A percentile compares a stretch with the other conserved stretches of the same genome.
Conservation (phyloP, 1,140 invertebrate genomes). For the Oncopeltus fasciatus region DNA sequence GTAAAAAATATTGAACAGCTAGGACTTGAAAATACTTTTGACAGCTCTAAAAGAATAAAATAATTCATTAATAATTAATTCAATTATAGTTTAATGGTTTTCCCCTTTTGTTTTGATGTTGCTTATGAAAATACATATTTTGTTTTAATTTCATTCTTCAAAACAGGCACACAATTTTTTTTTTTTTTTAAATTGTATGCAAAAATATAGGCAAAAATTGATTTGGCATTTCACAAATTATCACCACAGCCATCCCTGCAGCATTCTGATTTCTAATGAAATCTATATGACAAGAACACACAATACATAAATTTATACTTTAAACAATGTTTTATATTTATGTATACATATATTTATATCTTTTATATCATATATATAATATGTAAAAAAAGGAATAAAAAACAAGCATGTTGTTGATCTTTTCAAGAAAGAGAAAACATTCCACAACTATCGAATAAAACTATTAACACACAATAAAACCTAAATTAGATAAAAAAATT, state of each 20-base stretch:
- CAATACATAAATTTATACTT: not conserved
- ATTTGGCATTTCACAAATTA: not conserved
- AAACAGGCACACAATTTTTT: not conserved
- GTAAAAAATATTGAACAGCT: conserved; percentile 1
- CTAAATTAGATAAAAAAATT: not conserved
- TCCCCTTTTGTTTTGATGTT: not conserved
- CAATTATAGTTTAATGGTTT: not conserved
- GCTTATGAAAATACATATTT: not conserved
- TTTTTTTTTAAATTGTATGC: not conserved
- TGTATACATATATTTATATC: too few species aligned
- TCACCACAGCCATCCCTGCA: conserved; percentile 1
- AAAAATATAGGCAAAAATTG: conserved; percentile 6
- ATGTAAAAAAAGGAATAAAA: not conserved
- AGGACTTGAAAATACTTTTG: not conserved
- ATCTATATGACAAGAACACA: conserved; percentile 2
- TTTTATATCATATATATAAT: too few species aligned
- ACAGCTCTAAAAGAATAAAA: not conserved
- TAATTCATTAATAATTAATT: not conserved
- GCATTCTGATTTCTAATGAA: not conserved
- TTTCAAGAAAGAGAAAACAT: conserved; percentile 3
- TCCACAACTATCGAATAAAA: not conserved
- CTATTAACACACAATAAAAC: not conserved
- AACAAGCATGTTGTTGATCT: not conserved
- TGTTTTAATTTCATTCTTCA: not conserved
- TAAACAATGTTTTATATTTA: too few species aligned